Evolutionary conservation across 2,888 invertebrate species (phyloP), one percentile per base, ranked within the genome.

Genomic region (Pilophorus perplexus): DNA sequence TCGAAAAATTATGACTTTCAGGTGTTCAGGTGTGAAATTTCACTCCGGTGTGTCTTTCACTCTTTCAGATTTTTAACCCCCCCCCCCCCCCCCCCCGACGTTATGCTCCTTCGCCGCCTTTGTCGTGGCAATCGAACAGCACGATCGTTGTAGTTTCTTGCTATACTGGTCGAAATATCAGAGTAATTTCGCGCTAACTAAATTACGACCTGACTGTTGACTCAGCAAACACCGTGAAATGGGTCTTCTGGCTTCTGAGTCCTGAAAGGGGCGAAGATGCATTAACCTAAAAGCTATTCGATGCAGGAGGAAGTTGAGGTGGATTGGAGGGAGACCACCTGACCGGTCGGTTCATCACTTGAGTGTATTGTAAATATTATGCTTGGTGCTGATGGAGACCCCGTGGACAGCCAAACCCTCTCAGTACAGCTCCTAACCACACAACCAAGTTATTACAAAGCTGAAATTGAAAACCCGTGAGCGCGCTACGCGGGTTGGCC

Each of bases 301-400:
- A n/a, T 50, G 48, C 48, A 23, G 48, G 25, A 25, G 48, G 48
- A 50, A 50, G 48, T 50, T 50, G 25, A 14, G 22, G 25, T 14
- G 16, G 25, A 20, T 12, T 14, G 23, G 48, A 50, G 48, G 12
- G 10, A 20, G 48, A 27, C 12, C 12, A 14, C 25, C 25, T 23
- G 48, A 25, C 48, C 22, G 48, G 48, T 50, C 48, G 48, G 48
- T 50, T 50, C 48, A 50, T 50, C 48, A 50, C 25, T 50, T 27
- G 48, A 50, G 48, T 50, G 48, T 50, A 50, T 20, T 25, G 48
- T 50, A 50, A 50, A 50, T 50, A 50, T 50, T 50, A 50, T 50
- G 48, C 48, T 23, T 25, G 12, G 48, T 50, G 25, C 48, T 50
- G 48, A 20, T 23, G 48, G 22, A 50, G 48, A 23, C 48, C 10